Conservation (phyloP, 1,140 invertebrate genomes). For the Orchestia grillus region DNA sequence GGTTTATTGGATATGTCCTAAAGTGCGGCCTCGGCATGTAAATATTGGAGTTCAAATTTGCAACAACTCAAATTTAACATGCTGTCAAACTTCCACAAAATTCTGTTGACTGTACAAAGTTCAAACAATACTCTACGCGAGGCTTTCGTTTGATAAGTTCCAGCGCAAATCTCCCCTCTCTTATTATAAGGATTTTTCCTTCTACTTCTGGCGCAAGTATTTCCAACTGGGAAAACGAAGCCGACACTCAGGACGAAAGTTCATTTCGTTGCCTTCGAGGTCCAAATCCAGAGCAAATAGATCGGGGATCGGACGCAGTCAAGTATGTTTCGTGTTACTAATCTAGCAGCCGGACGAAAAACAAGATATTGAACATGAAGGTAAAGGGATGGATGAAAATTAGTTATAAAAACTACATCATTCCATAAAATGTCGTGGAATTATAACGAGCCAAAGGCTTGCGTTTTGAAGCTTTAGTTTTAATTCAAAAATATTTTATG, state of each 20-base stretch:
- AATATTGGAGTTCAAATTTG: conserved; percentile 49
- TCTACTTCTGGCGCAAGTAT: neutral
- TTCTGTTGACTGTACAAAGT: conserved; percentile 46
- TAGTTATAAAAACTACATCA: neutral
- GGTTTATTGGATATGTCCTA: conserved; percentile 38
- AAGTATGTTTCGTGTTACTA: neutral
- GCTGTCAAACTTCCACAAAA: conserved; percentile 11
- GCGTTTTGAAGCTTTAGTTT: too few species aligned
- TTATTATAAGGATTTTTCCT: neutral
- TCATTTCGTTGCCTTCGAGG: neutral
- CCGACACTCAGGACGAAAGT: neutral
- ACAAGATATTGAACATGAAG: neutral
- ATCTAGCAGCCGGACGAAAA: neutral
- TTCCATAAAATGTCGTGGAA: too few species aligned
- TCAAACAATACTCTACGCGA: neutral
- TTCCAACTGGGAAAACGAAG: neutral
- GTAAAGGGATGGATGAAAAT: neutral
- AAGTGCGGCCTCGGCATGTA: conserved; percentile 37
- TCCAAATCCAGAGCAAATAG: neutral
- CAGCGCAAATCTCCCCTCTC: neutral
- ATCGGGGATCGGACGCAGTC: neutral
- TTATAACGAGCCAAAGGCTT: too few species aligned
- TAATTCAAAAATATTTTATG: too few species aligned
- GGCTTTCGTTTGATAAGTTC: neutral
- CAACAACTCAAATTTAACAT: conserved; percentile 51